Evolutionary conservation across 2,113 vertebrate species (phyloP).

Genomic region (Triplophysa dalaica): DNA sequence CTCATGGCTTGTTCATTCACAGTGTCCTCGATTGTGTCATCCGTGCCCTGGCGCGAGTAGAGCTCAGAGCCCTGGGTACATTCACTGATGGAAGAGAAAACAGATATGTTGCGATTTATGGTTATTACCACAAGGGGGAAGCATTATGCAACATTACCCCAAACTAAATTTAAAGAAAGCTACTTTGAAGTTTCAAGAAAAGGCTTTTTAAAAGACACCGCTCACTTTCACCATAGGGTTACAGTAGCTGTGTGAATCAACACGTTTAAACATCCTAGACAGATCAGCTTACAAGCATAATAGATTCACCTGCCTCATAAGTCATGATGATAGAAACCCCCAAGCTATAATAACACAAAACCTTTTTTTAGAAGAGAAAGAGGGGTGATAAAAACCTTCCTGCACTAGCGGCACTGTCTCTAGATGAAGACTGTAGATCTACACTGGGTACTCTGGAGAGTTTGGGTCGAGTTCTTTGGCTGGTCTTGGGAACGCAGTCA

Average conservation of each 20-base stretch:
- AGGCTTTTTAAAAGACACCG: too few species aligned
- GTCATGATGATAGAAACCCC: not conserved
- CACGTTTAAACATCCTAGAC: not conserved
- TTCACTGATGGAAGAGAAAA: constrained; percentile 33
- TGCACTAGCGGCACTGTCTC: constrained; percentile 78
- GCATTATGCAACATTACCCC: not conserved
- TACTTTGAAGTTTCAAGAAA: not conserved
- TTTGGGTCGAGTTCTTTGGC: constrained; percentile 82
- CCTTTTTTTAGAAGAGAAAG: not conserved
- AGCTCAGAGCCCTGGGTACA: constrained; percentile 75
- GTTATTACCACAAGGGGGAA: not conserved
- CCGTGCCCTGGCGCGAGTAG: constrained; percentile 81
- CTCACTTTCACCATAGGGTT: constrained; percentile 13
- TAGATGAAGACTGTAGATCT: constrained; percentile 80
- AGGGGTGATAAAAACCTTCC: constrained; percentile 76
- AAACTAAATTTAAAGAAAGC: not conserved
- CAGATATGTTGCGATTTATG: not conserved
- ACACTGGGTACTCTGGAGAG: constrained; percentile 86
- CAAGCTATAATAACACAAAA: not conserved
- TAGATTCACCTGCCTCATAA: not conserved
- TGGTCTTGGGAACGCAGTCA: constrained; percentile 82
- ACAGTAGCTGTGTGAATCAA: constrained; percentile 17
- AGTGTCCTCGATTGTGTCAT: constrained; percentile 81
- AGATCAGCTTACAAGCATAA: not conserved
- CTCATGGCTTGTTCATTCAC: constrained; percentile 74